Base-by-base conservation (phyloP, 2,113 vertebrate species). In the Hemiscyllium ocellatum region DNA sequence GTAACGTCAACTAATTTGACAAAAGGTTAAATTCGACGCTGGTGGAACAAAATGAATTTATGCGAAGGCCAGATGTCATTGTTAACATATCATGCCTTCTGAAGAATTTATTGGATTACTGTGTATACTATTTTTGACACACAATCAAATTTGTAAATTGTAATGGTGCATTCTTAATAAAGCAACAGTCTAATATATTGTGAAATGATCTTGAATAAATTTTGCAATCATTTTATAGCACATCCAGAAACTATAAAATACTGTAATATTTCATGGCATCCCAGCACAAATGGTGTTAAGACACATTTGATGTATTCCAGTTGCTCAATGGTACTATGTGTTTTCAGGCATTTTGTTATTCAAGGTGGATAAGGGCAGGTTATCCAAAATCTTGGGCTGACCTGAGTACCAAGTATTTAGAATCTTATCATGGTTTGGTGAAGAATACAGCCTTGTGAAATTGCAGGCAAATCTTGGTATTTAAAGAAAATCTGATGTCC, bases 91-190 rank as follows among this genome's bases (percentile, higher is more conserved):
- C 26, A 52, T 10, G 47, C 68, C 47, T 95, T 47, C 69, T 42
- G 33, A 52, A 42, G 69, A 95, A 76, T 52, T 95, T 95, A 76
- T 95, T 95, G 42, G 69, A 37, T 52, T 50, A 52, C 68, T 72
- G 10, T 76, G 69, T 76, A 95, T 42, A 95, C 47, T 95, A 47
- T 94, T 95, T 95, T 95, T 95, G 94, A 76, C 47, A 52, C 2
- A 95, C 13, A 95, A 72, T 50, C 94, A 50, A 52, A 47, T 22
- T 93, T 66, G 17, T 26, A 52, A 87, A 52, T 85, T 87, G 61
- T 42, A 93, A 22, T 61, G 66, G 29, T n/a, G 37, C 56, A 93
- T 93, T 93, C 89, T 91, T 22, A 61, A 65, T 90, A 12, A 66
- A 93, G 56, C 56, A 93, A 15, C 56, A 20, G 89, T 66, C 15